A percentile compares a stretch with the other conserved stretches of the same genome.
Evolutionary conservation across 2,797 vertebrate species (phyloP).

Genomic region (Sebastes oblongus): DNA sequence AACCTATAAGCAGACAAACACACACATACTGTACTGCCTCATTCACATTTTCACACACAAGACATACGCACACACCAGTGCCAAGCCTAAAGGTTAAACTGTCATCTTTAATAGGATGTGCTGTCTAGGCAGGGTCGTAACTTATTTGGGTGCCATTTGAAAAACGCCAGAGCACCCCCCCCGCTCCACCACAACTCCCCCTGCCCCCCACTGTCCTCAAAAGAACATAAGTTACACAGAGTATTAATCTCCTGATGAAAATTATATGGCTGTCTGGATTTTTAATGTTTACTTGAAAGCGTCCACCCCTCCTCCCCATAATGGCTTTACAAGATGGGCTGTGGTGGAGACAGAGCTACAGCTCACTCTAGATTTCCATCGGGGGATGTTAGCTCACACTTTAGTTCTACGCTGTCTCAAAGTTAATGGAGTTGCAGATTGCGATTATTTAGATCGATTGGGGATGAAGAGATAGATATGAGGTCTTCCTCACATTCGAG

Average conservation of each 20-base stretch:
- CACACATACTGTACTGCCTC: conserved; percentile 7
- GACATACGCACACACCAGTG: conserved; percentile 34
- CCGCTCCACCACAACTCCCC: conserved; percentile 22
- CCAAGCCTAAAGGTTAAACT: conserved; percentile 78
- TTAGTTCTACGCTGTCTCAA: neutral
- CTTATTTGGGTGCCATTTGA: conserved; percentile 79
- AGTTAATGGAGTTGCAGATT: neutral
- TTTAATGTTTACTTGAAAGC: conserved; percentile 77
- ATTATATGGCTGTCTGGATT: conserved; percentile 72
- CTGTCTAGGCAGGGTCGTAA: conserved; percentile 75
- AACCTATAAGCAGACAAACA: conserved; percentile 39
- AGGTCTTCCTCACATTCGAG: neutral
- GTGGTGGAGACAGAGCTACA: conserved; percentile 35
- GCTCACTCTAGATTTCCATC: conserved; percentile 30
- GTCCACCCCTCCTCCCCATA: conserved; percentile 46
- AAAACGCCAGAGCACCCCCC: conserved; percentile 50
- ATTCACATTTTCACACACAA: conserved; percentile 27
- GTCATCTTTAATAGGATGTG: conserved; percentile 78
- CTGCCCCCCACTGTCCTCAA: conserved; percentile 68
- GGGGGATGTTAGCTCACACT: conserved; percentile 12
- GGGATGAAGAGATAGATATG: conserved; percentile 10
- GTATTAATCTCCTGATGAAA: conserved; percentile 80
- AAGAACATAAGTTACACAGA: conserved; percentile 72
- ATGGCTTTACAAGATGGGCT: conserved; percentile 71
- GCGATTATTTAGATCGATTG: neutral